phyloP scores from a whole-genome alignment of 2,113 vertebrate genomes.

The Pardalotus punctatus region DNA sequence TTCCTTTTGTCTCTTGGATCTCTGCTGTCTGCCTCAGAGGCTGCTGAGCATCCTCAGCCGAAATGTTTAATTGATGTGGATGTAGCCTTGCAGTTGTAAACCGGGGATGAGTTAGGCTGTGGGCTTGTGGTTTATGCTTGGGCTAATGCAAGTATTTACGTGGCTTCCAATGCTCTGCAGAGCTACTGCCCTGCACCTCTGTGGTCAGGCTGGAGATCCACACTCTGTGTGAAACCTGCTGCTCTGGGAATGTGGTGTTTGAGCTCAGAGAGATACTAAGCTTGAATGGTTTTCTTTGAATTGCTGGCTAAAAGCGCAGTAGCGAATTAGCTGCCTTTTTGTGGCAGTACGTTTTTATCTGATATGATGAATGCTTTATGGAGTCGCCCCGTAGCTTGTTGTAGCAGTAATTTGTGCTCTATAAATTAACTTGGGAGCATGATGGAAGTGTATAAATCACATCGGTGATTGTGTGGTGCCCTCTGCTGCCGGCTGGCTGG shows the following conservation, averaged over 20 bases:
- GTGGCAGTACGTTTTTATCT: not conserved
- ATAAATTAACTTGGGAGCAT: constrained; percentile 1
- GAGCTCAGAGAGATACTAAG: not conserved
- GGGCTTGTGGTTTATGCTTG: not conserved
- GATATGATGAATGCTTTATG: constrained; percentile 34
- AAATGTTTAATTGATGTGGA: not conserved
- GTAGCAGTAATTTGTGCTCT: constrained; percentile 53
- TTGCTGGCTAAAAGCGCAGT: not conserved
- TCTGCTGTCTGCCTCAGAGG: not conserved
- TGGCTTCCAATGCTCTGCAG: not conserved
- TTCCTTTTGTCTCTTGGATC: not conserved
- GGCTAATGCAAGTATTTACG: not conserved
- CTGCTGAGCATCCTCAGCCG: not conserved
- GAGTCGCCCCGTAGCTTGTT: constrained; percentile 39
- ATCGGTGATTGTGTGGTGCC: constrained; percentile 59
- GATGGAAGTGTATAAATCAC: constrained; percentile 59
- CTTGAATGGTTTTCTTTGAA: not conserved
- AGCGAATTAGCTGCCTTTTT: constrained; percentile 12
- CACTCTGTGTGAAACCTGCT: not conserved
- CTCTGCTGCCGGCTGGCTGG: constrained; percentile 42
- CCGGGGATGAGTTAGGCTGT: not conserved
- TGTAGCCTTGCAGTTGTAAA: not conserved
- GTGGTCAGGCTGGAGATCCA: not conserved
- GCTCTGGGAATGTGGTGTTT: not conserved
- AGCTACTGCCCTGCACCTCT: not conserved